Evolutionary conservation across 2,888 invertebrate genomes (phyloP), one percentile per base, ranked within the genome.

Genomic region (Thereva nobilitata): DNA sequence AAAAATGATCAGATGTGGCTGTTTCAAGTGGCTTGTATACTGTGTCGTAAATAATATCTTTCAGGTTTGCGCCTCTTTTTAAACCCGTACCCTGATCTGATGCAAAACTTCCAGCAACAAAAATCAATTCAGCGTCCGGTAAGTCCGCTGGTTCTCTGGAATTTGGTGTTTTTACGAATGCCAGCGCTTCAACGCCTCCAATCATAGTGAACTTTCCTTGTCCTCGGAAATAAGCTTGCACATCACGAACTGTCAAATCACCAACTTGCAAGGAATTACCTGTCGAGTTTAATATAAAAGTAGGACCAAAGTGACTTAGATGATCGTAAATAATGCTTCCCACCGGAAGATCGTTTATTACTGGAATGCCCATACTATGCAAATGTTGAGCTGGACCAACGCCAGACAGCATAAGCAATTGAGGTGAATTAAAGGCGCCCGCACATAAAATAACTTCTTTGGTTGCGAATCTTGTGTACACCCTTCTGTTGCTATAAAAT

Each of bases 341-440:
- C 0, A 90, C 88, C 0, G 87, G 88, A 9, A 89, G 80, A 74
- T 89, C 83, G 71, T 84, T 78, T 7, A 89, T 73, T 0, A 88
- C 79, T 0, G 86, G 84, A 70, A 88, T 84, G 1, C 82, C 82
- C 1, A 83, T 73, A 9, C 80, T 76, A 38, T 76, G 73, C 10
- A 87, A 77, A 72, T 87, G 80, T 49, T 83, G 72, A 68, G 73
- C 77, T 0, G 84, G 84, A 6, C 85, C 85, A 23, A 85, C 73
- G 0, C 93, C 93, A 4, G 93, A 92, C n/a, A 95, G 78, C 91
- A 95, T 91, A 9, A 95, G 83, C 2, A 95, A 77, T 78, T 95
- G 95, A 0, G 95, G 92, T 0, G 92, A 90, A 74, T 91, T 91
- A 70, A 95, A 88, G 1, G 93, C 86, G 0, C 95, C 95, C 4